Percentiles rank a stretch among this genome's conserved stretches.
Conservation (phyloP, 2,797 vertebrate species). For the Smutsia temminckii region DNA sequence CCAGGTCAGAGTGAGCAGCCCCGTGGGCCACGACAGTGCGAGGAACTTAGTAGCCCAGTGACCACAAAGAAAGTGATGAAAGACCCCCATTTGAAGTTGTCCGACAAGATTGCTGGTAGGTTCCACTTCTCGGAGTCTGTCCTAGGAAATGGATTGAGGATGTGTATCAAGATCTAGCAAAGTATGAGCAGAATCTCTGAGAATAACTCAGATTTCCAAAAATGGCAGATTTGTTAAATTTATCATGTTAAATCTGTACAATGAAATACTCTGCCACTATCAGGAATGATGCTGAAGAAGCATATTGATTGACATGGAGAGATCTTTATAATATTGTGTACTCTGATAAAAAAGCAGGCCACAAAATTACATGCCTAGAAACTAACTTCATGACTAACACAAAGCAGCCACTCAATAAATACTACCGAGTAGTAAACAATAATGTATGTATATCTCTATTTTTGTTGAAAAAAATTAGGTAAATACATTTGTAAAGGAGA, state of each 20-base stretch:
- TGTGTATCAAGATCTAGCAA: background rate
- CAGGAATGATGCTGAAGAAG: background rate
- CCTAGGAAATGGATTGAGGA: background rate
- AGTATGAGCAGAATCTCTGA: background rate
- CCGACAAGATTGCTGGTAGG: background rate
- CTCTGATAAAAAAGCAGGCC: background rate
- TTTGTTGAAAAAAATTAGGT: background rate
- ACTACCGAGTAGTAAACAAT: background rate
- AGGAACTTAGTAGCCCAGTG: background rate
- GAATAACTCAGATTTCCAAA: background rate
- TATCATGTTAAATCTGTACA: background rate
- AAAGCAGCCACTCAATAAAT: background rate
- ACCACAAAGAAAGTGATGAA: background rate
- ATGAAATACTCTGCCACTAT: background rate
- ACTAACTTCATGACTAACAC: background rate
- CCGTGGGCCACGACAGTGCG: fast-evolving
- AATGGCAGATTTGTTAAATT: background rate
- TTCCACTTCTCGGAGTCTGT: background rate
- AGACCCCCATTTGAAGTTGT: background rate
- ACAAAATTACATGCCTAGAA: background rate
- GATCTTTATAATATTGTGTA: background rate
- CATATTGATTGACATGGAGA: background rate
- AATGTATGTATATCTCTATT: background rate
- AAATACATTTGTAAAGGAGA: background rate
- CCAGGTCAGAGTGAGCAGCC: background rate